Conservation (phyloP, 2,113 vertebrate species). For the Rhineura floridana region DNA sequence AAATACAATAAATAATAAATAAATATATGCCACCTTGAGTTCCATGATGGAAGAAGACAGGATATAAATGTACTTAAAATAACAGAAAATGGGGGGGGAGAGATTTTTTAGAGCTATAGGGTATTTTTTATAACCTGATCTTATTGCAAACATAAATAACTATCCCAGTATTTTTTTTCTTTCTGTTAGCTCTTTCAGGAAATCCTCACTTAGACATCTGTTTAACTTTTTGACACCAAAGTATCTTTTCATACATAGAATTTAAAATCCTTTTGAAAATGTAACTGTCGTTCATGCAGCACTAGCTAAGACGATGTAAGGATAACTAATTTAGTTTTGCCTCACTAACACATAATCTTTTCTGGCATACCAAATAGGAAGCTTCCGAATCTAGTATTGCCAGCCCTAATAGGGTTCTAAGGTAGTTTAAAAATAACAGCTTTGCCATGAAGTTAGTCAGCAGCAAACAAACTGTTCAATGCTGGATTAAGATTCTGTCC, state of each 20-base stretch:
- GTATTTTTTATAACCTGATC: not conserved
- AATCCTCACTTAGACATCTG: not conserved
- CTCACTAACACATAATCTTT: not conserved
- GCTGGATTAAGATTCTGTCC: not conserved
- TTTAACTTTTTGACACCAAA: not conserved
- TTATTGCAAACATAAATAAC: not conserved
- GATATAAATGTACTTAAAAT: not conserved
- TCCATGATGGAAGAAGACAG: not conserved
- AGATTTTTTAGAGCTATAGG: not conserved
- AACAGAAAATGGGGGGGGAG: not conserved
- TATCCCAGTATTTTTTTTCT: not conserved
- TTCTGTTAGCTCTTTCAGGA: not conserved
- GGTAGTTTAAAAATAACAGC: not conserved
- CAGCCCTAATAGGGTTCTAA: not conserved
- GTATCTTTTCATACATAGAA: not conserved
- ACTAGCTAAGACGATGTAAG: not conserved
- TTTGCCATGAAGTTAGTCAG: not conserved
- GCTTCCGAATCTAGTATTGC: not conserved
- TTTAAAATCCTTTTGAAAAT: not conserved
- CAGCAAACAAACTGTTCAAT: not conserved
- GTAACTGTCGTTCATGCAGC: not conserved
- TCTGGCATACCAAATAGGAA: not conserved
- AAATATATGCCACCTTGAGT: too few species aligned
- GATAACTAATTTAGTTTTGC: conserved; percentile 1
- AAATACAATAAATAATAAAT: too few species aligned